Evolutionary conservation across 2,113 vertebrate genomes (phyloP).

Genomic region (Channa maculata): DNA sequence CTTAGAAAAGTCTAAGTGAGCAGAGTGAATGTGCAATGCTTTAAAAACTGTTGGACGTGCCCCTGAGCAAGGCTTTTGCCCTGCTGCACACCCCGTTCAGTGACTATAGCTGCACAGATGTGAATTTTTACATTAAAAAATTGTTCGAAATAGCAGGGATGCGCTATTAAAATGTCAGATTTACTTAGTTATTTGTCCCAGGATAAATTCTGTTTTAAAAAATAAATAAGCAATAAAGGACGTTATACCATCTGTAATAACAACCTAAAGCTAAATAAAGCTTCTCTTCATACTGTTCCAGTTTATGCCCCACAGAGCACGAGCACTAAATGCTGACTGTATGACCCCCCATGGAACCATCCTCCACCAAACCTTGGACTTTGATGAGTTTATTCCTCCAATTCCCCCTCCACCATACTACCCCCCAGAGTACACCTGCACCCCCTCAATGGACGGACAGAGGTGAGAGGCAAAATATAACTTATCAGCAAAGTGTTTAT

Average conservation of each 20-base stretch:
- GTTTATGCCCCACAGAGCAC: slow-evolving; percentile 94
- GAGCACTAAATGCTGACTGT: slow-evolving; percentile 88
- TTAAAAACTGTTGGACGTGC: neutral
- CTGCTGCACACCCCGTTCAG: neutral
- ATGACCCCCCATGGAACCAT: slow-evolving; percentile 92
- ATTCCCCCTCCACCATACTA: slow-evolving; percentile 98
- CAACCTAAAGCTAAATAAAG: neutral
- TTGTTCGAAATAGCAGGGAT: neutral
- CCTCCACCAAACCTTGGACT: slow-evolving; percentile 94
- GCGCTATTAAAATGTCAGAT: neutral
- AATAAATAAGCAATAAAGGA: slow-evolving; percentile 2
- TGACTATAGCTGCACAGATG: neutral
- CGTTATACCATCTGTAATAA: neutral
- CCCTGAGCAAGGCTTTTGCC: neutral
- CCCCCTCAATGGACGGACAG: slow-evolving; percentile 89
- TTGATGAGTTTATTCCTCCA: slow-evolving; percentile 96
- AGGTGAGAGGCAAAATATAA: slow-evolving; percentile 78
- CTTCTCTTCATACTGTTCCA: slow-evolving; percentile 72
- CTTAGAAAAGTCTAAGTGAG: slow-evolving; percentile 37
- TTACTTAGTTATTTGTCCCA: neutral
- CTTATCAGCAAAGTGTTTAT: slow-evolving; percentile 22
- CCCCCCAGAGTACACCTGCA: slow-evolving; percentile 96
- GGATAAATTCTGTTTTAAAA: slow-evolving; percentile 10
- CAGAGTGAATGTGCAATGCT: neutral
- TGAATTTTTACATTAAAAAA: neutral